Evolutionary conservation across 2,113 vertebrate species (phyloP), one percentile per base, ranked within the genome.

Genomic region (Petrocephalus zakoni): DNA sequence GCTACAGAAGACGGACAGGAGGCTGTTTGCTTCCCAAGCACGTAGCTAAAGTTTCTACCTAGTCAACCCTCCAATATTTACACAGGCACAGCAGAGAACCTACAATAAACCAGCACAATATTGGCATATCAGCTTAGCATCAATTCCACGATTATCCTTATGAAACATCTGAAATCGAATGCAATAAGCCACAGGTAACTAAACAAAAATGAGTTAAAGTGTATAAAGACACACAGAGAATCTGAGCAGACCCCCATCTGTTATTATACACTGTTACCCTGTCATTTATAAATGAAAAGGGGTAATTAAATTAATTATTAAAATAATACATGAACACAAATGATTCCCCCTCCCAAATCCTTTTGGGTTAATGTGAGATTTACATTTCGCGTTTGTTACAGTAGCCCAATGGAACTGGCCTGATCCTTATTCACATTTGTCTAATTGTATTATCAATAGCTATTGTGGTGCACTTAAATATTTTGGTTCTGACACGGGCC

Each of bases 391-490:
- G 46, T 83, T 83, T 83, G 7, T 83, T 46, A 49, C 47, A 4
- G 46, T 22, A 21, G 1, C 37, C 21, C 46, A 46, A 9, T 21
- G 17, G 4, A 78, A 13, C 46, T n/a, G 19, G 81, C 11, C 42
- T 83, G 19, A 83, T 83, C 42, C 17, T 47, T 83, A 47, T 83
- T 47, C 37, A 83, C 46, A 19, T 46, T 47, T 9, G 22, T 42
- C 81, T 83, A 49, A 83, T 49, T 83, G 37, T 83, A 83, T 83
- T 49, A 78, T 83, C 81, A 22, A 47, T 83, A 83, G 34, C 81
- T 22, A 10, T 83, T 47, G 81, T 83, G 81, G 34, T 9, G 7
- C 46, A 19, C 22, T 88, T 81, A 78, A 52, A 78, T 34, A n/a
- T 81, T 68, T 25, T 87, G 22, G 64, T 55, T 42, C 68, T 37